A percentile compares a stretch with the other conserved stretches of the same genome.
These are phyloP conservation scores for Ctenomys sociabilis DNA, from an alignment of 2,113 vertebrate genomes.

Conservation along the genomic window DNA sequence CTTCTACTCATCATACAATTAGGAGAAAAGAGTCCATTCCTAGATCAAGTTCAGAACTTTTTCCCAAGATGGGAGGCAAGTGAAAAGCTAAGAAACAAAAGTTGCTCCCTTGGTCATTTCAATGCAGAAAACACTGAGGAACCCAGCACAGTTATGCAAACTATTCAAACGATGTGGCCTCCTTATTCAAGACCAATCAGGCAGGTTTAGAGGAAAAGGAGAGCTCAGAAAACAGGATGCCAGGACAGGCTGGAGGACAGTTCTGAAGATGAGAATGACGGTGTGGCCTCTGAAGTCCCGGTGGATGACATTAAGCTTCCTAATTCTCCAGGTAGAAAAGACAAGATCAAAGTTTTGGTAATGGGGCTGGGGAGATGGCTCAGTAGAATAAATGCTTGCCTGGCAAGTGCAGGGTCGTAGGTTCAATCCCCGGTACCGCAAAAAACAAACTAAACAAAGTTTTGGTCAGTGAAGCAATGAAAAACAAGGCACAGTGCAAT, in stretches of 20 bases:
- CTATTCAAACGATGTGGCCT: not conserved
- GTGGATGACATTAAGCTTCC: not conserved
- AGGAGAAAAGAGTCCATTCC: not conserved
- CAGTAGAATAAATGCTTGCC: no score
- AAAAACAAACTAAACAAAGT: not conserved
- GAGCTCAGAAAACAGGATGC: not conserved
- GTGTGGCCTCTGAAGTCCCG: not conserved
- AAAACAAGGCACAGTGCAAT: not conserved
- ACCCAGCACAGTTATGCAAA: not conserved
- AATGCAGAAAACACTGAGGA: not conserved
- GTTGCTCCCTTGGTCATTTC: not conserved
- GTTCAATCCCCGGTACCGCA: no score
- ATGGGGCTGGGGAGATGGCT: not conserved
- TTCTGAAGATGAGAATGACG: not conserved
- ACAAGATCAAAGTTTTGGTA: not conserved
- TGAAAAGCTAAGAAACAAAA: not conserved
- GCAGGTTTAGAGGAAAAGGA: not conserved
- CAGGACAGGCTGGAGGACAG: not conserved
- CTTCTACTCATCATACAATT: not conserved
- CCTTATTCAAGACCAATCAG: not conserved
- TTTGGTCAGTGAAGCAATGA: not conserved
- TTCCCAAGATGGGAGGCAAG: not conserved
- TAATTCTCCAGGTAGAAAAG: not conserved
- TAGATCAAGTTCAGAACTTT: not conserved
- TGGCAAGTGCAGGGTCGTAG: no score